Conservation (phyloP, 2,888 invertebrate species). For the Idaea biselata region DNA sequence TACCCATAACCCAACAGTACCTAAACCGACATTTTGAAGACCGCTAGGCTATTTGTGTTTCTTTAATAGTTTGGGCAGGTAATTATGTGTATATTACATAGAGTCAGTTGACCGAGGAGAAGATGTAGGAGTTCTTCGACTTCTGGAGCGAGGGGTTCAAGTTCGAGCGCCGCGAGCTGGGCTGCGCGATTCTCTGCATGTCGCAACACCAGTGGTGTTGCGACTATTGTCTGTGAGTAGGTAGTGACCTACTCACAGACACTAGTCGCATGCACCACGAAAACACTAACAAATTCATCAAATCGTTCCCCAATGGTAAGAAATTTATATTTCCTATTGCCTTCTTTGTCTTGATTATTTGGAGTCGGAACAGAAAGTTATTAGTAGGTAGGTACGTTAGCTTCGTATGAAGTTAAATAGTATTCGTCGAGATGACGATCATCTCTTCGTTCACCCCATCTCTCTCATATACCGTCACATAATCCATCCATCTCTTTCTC, state of each 20-base stretch:
- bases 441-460: no score
- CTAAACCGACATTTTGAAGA: no score
- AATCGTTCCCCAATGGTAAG: conserved; percentile 66
- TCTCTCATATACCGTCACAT: no score
- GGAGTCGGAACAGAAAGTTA: no score
- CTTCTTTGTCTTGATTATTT: not conserved
- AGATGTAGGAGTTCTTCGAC: conserved; percentile 75
- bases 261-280: conserved; percentile 68
- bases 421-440: no score
- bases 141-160: conserved; percentile 73
- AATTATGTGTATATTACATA: conserved; percentile 24
- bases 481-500: no score
- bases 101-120: conserved; percentile 63
- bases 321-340: not conserved
- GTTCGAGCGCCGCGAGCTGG: conserved; percentile 69
- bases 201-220: conserved; percentile 59
- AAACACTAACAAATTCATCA: conserved; percentile 65
- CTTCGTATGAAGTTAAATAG: no score
- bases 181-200: conserved; percentile 74
- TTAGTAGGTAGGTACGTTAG: no score
- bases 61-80: no score
- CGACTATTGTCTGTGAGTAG: no score
- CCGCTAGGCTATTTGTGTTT: no score
- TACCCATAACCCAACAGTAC: no score
- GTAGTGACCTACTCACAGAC: conserved; percentile 68